phyloP scores from a whole-genome alignment of 2,113 vertebrate species.

The Stictonetta naevosa region DNA sequence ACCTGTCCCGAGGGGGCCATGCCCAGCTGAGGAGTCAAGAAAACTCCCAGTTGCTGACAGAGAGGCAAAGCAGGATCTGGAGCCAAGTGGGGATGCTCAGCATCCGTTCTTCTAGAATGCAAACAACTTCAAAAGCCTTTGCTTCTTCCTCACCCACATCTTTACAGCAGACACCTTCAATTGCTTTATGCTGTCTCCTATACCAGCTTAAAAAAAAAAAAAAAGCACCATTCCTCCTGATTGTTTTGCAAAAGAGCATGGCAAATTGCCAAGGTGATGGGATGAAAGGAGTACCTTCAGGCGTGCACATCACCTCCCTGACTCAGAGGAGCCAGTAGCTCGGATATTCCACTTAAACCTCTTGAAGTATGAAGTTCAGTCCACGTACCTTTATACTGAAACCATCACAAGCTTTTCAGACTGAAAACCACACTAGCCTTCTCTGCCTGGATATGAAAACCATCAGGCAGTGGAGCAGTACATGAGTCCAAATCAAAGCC shows the following conservation, averaged over 20 bases:
- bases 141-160: neutral
- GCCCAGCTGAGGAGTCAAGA: neutral
- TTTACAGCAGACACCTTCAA: neutral
- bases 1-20: neutral
- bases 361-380: neutral
- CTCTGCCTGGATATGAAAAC: neutral
- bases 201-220: neutral
- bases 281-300: neutral
- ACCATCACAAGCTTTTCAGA: neutral
- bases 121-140: neutral
- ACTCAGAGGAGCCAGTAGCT: neutral
- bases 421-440: neutral
- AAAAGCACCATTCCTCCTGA: neutral
- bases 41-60: neutral
- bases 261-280: neutral
- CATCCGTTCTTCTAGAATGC: neutral
- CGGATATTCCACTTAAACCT: neutral
- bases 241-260: neutral
- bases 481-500: neutral
- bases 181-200: neutral
- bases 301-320: neutral
- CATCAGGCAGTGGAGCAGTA: neutral
- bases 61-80: neutral
- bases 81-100: neutral
- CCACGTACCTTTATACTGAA: neutral